Conservation (phyloP, 2,888 invertebrate genomes). For the Fragum sueziense region DNA sequence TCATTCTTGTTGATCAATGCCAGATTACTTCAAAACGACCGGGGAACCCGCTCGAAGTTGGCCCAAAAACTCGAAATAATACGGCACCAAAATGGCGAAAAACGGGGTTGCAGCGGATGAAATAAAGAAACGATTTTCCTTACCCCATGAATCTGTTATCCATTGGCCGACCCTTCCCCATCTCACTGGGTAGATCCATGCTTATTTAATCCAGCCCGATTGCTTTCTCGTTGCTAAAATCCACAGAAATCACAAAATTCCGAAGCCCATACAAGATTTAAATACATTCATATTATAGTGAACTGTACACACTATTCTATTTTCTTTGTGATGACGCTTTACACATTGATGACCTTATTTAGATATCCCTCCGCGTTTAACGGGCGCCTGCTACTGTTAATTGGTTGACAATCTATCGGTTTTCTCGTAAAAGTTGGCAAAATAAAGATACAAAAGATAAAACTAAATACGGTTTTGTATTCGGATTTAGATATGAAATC, state of each 20-base stretch:
- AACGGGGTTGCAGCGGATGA: conserved; percentile 21
- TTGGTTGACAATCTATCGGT: background rate
- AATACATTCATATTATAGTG: conserved; percentile 16
- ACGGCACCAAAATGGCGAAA: conserved; percentile 51
- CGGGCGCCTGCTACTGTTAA: conserved; percentile 20
- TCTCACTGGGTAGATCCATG: conserved; percentile 17
- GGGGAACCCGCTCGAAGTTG: conserved; percentile 24
- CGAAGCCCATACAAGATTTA: conserved; percentile 14
- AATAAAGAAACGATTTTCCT: conserved; percentile 6
- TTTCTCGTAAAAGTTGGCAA: background rate
- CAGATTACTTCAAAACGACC: background rate
- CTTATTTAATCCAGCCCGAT: conserved; percentile 27
- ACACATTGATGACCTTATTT: conserved; percentile 58
- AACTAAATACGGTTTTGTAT: too few species aligned
- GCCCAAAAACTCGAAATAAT: background rate
- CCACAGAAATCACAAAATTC: conserved; percentile 17
- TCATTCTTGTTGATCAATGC: background rate
- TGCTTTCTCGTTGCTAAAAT: conserved; percentile 15
- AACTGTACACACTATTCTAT: conserved; percentile 27
- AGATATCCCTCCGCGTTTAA: conserved; percentile 44
- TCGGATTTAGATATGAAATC: too few species aligned
- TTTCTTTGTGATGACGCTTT: conserved; percentile 57
- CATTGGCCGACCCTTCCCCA: conserved; percentile 41
- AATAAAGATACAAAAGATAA: too few species aligned
- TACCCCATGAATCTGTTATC: conserved; percentile 55